These are phyloP conservation scores for Cheirogaleus major DNA, from an alignment of 2,797 vertebrate genomes.

Conservation along the genomic window DNA sequence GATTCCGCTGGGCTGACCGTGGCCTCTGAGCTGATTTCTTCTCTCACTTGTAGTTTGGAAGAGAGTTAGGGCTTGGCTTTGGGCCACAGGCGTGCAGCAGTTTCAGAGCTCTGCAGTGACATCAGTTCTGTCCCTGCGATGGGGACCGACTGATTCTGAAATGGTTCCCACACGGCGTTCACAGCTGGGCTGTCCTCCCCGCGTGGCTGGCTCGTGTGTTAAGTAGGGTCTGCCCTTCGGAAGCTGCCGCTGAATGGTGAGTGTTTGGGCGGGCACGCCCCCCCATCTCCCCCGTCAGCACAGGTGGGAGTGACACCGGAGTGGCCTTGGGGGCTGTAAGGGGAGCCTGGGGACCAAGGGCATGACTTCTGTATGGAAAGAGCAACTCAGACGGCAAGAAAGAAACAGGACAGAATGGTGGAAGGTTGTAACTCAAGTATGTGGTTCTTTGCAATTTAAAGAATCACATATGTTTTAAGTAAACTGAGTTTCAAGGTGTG, in stretches of 20 bases:
- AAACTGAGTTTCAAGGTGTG: neutral
- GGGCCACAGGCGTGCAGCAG: neutral
- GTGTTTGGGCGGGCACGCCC: neutral
- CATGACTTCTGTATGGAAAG: neutral
- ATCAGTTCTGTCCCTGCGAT: neutral
- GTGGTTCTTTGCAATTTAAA: neutral
- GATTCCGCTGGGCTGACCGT: neutral
- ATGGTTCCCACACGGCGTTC: neutral
- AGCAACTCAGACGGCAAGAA: no score
- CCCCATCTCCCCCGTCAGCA: neutral
- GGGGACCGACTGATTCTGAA: neutral
- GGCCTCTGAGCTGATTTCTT: neutral
- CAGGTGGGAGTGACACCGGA: accelerated
- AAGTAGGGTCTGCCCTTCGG: neutral
- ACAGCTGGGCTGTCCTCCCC: neutral
- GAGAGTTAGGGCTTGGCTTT: constrained; percentile 20
- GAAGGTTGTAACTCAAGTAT: neutral
- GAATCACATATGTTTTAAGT: neutral
- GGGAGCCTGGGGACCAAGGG: neutral
- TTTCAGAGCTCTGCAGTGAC: neutral
- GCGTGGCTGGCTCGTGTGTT: neutral
- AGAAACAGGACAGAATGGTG: neutral
- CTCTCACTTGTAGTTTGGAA: constrained; percentile 18
- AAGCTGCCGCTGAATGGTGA: neutral
- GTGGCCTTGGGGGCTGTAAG: neutral